Evolutionary conservation across 2,888 invertebrate genomes (phyloP), one percentile per base, ranked within the genome.

Genomic region (Mantis religiosa): DNA sequence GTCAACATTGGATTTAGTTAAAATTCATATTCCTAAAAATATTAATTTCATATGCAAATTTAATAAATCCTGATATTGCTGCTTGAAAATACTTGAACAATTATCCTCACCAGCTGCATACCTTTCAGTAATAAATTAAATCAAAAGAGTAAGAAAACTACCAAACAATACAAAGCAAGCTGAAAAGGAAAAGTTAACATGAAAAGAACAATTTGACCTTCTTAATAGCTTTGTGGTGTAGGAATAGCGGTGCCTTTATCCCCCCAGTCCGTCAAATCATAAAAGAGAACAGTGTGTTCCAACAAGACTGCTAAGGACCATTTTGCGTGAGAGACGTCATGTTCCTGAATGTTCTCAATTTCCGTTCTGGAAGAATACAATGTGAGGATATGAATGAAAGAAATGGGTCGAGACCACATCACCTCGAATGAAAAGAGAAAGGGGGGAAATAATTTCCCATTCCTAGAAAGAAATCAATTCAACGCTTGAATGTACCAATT

Each of bases 301-400:
- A 84, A 54, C 47, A 47, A 87, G 25, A 82, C 41, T 41, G 54
- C 30, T 87, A 87, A 87, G n/a, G 87, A 87, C 82, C 87, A 34
- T 34, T 28, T 87, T 82, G 87, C 87, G 87, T 87, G 87, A 34
- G 30, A n/a, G 82, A 34, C 30, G 87, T 87, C 87, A 82, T 87
- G 82, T 20, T 82, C 34, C 82, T 87, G 82, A 41, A 87, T 34
- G 82, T 82, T 87, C 82, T 87, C 82, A 87, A 87, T 87, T 87
- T 87, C 87, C 87, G 87, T 15, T 87, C 82, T 28, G 54, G 54
- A 25, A 87, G 82, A 34, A 12, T 82, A 82, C 87, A 87, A 82
- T 87, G 87, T n/a, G 81, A 86, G 86, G 86, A 81, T 28, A 71
- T 71, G 86, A 86, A 86, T 30, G 86, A 71, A 71, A 71, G 28